Percentiles rank a stretch among this genome's conserved stretches.
Evolutionary conservation across 30 jellyfish, hydroid and myxozoan genomes (phyloP).

Genomic region (Hydractinia echinata): DNA sequence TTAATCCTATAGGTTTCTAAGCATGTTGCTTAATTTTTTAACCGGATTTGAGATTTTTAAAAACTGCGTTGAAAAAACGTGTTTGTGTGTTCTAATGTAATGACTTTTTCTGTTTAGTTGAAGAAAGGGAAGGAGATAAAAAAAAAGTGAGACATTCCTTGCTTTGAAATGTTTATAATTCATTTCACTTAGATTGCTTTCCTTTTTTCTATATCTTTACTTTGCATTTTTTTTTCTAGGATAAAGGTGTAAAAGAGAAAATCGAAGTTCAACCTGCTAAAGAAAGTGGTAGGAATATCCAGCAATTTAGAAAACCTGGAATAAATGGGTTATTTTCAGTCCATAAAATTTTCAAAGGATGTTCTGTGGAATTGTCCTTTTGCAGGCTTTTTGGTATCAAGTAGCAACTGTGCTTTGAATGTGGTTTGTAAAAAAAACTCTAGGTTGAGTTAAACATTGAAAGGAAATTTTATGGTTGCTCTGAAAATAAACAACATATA

Average conservation of each 20-base stretch:
- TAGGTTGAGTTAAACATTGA: too few relatives aligned
- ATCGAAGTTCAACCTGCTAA: not conserved
- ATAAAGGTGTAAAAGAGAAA: not conserved
- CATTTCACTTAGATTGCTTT: not conserved
- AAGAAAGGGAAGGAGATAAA: conserved; percentile 27
- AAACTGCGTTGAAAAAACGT: too few relatives aligned
- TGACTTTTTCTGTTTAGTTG: not conserved
- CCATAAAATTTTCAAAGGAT: not conserved
- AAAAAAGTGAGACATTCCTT: not conserved
- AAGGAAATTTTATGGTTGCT: too few relatives aligned
- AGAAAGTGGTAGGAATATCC: not conserved
- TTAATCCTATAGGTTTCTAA: too few relatives aligned
- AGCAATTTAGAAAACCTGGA: not conserved
- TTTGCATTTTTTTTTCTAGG: not conserved
- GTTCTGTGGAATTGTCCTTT: too few relatives aligned
- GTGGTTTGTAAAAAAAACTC: too few relatives aligned
- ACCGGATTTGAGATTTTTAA: too few relatives aligned
- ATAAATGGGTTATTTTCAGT: not conserved
- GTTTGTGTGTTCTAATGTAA: too few relatives aligned
- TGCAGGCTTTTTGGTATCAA: too few relatives aligned
- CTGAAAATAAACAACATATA: too few relatives aligned
- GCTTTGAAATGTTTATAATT: not conserved
- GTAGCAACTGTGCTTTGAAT: too few relatives aligned
- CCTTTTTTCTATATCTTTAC: not conserved
- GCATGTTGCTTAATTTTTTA: too few relatives aligned